phyloP scores from a whole-genome alignment of 2,797 vertebrate species.

The Sebastes paucispinis region DNA sequence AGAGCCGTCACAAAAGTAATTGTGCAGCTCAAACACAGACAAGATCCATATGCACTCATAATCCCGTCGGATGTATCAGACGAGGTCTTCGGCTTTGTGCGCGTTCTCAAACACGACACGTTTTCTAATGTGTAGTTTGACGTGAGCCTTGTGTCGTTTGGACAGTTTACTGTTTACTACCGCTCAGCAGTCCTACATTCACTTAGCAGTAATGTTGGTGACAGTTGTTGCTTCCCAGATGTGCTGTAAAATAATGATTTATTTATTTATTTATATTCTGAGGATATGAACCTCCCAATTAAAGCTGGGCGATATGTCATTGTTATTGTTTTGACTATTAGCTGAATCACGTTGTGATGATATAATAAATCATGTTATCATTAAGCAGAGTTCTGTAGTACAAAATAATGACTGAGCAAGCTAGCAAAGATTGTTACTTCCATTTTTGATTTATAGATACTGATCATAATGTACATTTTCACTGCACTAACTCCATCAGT shows the following conservation, averaged over 20 bases:
- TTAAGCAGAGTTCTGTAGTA: not conserved
- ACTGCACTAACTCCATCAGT: not conserved
- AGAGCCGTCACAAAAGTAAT: slow-evolving; percentile 21
- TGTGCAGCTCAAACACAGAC: slow-evolving; percentile 23
- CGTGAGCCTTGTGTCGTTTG: slow-evolving; percentile 1
- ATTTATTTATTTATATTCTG: not conserved
- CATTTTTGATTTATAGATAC: not conserved
- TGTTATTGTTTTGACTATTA: not conserved
- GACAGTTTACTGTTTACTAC: not conserved
- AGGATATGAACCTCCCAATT: not conserved
- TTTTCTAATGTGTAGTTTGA: slow-evolving; percentile 1
- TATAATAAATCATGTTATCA: not conserved
- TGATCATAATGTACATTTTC: not conserved
- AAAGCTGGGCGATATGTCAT: not conserved
- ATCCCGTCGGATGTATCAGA: slow-evolving; percentile 13
- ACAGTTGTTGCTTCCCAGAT: not conserved
- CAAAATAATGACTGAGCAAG: not conserved
- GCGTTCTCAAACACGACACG: slow-evolving; percentile 7
- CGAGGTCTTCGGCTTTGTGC: not conserved
- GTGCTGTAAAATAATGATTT: not conserved
- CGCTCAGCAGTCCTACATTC: not conserved
- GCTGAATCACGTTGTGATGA: not conserved
- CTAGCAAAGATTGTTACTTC: not conserved
- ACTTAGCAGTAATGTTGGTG: not conserved
- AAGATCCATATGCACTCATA: slow-evolving; percentile 35